Percentiles rank a stretch among this genome's conserved stretches.
Evolutionary conservation across 2,113 vertebrate species (phyloP).

Genomic region (Spermophilus dauricus): DNA sequence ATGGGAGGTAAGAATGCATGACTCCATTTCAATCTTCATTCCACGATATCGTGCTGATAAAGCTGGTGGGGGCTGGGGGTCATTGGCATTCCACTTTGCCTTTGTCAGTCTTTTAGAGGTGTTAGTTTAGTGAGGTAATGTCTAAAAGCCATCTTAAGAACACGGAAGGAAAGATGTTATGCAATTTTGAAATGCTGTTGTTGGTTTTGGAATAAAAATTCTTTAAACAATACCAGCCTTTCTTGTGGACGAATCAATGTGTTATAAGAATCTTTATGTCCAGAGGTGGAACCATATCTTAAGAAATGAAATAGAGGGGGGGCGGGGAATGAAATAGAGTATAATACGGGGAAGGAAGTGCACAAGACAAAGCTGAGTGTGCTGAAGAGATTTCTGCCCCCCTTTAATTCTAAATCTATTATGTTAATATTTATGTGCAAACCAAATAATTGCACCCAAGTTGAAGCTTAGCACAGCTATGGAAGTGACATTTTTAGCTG

Average conservation of each 20-base stretch:
- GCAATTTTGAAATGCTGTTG: constrained; percentile 27
- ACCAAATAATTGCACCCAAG: background rate
- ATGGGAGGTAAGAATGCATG: fast-evolving
- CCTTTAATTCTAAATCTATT: background rate
- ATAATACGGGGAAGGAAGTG: background rate
- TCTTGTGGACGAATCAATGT: background rate
- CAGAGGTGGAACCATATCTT: background rate
- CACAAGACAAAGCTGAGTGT: background rate
- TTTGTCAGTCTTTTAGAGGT: constrained; percentile 38
- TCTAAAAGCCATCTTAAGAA: constrained; percentile 54
- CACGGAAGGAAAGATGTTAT: background rate
- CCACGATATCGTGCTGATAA: background rate
- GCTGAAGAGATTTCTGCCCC: background rate
- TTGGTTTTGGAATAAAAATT: constrained; percentile 54
- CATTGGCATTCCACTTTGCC: background rate
- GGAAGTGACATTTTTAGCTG: background rate
- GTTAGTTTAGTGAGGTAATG: constrained; percentile 66
- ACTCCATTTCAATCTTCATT: background rate
- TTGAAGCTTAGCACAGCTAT: background rate
- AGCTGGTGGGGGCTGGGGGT: background rate
- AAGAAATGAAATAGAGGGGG: background rate
- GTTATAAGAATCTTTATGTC: background rate
- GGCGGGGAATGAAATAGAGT: background rate
- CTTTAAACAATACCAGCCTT: constrained; percentile 7
- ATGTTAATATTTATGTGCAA: background rate